phyloP scores from a whole-genome alignment of 2,113 vertebrate genomes.

The Xiphophorus maculatus region DNA sequence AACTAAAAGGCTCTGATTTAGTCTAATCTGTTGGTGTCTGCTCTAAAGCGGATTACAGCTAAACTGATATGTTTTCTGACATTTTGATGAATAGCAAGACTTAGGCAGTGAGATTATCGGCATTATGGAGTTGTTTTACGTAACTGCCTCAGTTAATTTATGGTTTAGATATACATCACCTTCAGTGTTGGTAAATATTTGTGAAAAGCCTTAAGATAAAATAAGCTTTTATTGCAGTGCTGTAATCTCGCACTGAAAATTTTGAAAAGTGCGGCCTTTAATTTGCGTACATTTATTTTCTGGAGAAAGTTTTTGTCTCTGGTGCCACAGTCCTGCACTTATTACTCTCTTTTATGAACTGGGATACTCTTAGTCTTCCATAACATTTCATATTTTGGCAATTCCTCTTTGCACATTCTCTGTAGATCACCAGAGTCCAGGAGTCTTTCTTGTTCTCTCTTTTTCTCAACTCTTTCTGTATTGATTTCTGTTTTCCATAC shows the following conservation, averaged over 20 bases:
- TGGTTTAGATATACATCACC: neutral
- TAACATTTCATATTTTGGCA: too few species aligned
- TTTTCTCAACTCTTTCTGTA: too few species aligned
- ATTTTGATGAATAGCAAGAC: neutral
- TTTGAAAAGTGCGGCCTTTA: too few species aligned
- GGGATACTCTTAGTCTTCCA: too few species aligned
- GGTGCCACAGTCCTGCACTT: too few species aligned
- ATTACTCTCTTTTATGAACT: too few species aligned
- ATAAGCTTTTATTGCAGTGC: neutral
- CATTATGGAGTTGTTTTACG: neutral
- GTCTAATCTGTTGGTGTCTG: conserved; percentile 41
- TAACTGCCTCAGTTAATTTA: neutral
- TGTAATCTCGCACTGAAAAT: neutral
- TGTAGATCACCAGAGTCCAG: too few species aligned
- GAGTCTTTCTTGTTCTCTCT: too few species aligned
- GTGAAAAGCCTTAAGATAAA: neutral
- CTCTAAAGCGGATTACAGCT: conserved; percentile 12
- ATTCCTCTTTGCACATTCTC: too few species aligned
- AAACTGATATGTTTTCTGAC: neutral
- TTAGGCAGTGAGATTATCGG: neutral
- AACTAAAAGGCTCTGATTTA: conserved; percentile 32
- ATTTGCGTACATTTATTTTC: too few species aligned
- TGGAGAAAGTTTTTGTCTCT: too few species aligned
- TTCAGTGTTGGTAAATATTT: neutral
- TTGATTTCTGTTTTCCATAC: too few species aligned